Evolutionary conservation across 2,113 vertebrate genomes (phyloP).

Genomic region (Ibidorhyncha struthersii): DNA sequence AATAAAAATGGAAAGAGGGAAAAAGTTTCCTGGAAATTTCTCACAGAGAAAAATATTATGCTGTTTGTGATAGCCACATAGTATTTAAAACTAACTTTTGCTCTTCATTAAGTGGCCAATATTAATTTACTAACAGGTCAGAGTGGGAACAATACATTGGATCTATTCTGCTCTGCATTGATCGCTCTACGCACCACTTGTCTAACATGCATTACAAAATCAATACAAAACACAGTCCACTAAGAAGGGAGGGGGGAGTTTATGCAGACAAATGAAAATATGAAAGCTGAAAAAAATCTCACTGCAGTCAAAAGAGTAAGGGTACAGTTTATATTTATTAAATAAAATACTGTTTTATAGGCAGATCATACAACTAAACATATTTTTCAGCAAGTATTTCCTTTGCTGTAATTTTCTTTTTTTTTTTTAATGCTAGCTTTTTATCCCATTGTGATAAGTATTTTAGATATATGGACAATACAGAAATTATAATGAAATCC

Average conservation of each 20-base stretch:
- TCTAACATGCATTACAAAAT: conserved; percentile 24
- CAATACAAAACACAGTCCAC: background rate
- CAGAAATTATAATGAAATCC: background rate
- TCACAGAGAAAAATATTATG: background rate
- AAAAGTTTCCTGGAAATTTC: background rate
- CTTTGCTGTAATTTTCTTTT: background rate
- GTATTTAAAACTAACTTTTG: conserved; percentile 17
- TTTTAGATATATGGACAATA: background rate
- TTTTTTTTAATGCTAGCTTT: background rate
- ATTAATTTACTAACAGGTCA: conserved; percentile 36
- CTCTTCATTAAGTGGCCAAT: background rate
- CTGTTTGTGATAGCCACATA: background rate
- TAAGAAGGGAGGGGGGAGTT: background rate
- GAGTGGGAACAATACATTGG: background rate
- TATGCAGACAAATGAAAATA: conserved; percentile 19
- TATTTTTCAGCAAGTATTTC: background rate
- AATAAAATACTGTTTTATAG: background rate
- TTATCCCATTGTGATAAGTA: background rate
- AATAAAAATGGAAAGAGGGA: background rate
- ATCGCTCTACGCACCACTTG: conserved; percentile 21
- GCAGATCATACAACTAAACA: background rate
- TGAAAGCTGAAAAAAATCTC: background rate
- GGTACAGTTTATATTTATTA: background rate
- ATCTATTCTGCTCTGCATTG: background rate
- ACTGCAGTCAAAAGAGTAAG: background rate